These are phyloP conservation scores for Phrynocephalus guinanensis DNA, from an alignment of 2,797 vertebrate species.

Conservation along the genomic window DNA sequence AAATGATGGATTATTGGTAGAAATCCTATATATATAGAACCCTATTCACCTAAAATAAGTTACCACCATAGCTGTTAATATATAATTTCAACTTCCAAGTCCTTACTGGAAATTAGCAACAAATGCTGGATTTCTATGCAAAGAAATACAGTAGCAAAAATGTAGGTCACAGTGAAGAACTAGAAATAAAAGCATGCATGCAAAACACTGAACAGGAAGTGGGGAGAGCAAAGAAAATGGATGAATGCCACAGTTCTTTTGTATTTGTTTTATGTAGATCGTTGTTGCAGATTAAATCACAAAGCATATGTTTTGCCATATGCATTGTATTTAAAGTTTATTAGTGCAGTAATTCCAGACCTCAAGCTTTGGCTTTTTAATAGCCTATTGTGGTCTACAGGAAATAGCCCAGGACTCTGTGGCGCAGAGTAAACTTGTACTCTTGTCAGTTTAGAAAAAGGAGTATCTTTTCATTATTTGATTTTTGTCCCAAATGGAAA, in stretches of 20 bases:
- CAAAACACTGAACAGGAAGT: constrained; percentile 35
- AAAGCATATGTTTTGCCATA: constrained; percentile 54
- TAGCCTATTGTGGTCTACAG: constrained; percentile 45
- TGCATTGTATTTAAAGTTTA: constrained; percentile 56
- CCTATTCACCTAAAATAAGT: not conserved
- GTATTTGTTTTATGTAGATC: constrained; percentile 45
- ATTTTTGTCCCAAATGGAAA: constrained; percentile 32
- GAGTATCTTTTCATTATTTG: constrained; percentile 21
- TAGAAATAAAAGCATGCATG: constrained; percentile 52
- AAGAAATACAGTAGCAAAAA: constrained; percentile 50
- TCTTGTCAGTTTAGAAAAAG: constrained; percentile 46
- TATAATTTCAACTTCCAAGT: not conserved
- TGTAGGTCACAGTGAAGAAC: constrained; percentile 43
- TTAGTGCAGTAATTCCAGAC: constrained; percentile 49
- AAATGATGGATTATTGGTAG: not conserved
- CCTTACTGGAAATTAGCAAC: constrained; percentile 17
- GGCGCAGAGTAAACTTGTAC: constrained; percentile 50
- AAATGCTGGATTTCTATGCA: constrained; percentile 40
- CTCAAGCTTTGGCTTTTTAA: constrained; percentile 39
- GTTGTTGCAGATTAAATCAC: constrained; percentile 57
- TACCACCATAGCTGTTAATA: not conserved
- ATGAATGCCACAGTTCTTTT: constrained; percentile 34
- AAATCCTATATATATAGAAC: not conserved
- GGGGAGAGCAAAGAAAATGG: constrained; percentile 13
- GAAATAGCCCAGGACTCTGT: constrained; percentile 38